Evolutionary conservation across 1,140 invertebrate genomes (phyloP), one percentile per base, ranked within the genome.

Genomic region (Bemisia tabaci): DNA sequence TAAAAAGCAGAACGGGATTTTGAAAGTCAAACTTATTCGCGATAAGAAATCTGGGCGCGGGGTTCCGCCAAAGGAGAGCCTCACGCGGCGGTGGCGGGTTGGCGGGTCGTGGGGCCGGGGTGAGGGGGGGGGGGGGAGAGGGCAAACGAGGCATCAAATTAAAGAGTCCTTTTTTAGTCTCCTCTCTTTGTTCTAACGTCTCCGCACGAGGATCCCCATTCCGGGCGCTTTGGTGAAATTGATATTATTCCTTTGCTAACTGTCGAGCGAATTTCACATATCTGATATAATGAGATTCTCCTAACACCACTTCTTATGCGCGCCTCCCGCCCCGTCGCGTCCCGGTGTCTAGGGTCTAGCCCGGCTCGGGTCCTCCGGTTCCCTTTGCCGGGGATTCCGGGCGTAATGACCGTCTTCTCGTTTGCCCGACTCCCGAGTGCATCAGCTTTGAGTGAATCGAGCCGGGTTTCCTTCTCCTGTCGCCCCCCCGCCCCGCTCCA

Each of bases 31-130:
- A n/a, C n/a, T n/a, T n/a, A n/a, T n/a, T n/a, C n/a, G n/a, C n/a
- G n/a, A n/a, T n/a, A n/a, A n/a, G n/a, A n/a, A n/a, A n/a, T n/a
- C n/a, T n/a, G n/a, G n/a, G n/a, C n/a, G n/a, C n/a, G n/a, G n/a
- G n/a, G n/a, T n/a, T n/a, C n/a, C n/a, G n/a, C n/a, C n/a, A n/a
- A 61, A 25, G 60, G 22, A 25, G 60, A n/a, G 60, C 5, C 9
- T 22, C 9, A n/a, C 5, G 60, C 5, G 60, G 60, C 5, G 60
- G 60, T 9, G 60, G 22, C 60, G 60, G 60, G 11, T 25, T 22
- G 60, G 60, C 60, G 60, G 60, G 60, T 5, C 24, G 60, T 5
- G 60, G 60, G 60, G n/a, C 11, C 60, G n/a, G n/a, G 60, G 60
- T 5, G n/a, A n/a, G 60, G 60, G n/a, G 60, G n/a, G 60, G 60